Base-by-base conservation (phyloP, 1,140 invertebrate species). In the Orussus abietinus region DNA sequence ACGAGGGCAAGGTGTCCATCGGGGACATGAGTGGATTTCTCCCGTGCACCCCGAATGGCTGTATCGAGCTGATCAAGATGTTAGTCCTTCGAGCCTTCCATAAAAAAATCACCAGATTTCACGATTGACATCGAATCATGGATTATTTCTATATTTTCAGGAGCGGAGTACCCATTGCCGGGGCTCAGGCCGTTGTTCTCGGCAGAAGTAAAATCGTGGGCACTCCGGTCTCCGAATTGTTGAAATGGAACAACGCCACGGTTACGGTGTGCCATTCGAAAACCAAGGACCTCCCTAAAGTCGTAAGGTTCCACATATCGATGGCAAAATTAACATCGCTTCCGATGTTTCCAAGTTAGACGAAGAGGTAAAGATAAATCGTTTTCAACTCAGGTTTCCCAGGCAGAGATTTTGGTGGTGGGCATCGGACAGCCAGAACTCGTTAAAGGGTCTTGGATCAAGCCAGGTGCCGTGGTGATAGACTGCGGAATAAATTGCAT, bases 401-500 rank as follows among this genome's bases (percentile, higher is more conserved):
- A 77, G 53, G 96, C 95, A 12, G 97, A 99, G 69, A 97, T 99
- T 60, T 68, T 99, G 32, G 92, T 99, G 5, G 96, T 97, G 4
- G 97, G 83, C 2, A 94, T 98, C 54, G 97, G 97, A 0, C 80
- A 84, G 58, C 76, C 94, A 5, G 81, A 95, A 70, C 79, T 98
- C 74, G 94, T 99, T 1, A 92, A 92, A 69, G 91, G 86, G 0
- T 86, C 86, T 34, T 99, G 96, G 96, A 86, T 99, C 29, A 99
- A 99, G 75, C 91, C 92, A 0, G 95, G 96, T 12, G 95, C 96
- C 31, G 85, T 99, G 18, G 96, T 99, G n/a, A 98, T 99, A 53
- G 97, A 99, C 69, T 99, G 96, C 77, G 97, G 97, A 26, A 99
- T 99, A 38, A 98, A 96, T 72, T 80, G 87, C 3, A 86, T 96